A percentile compares a stretch with the other conserved stretches of the same genome.
These are phyloP conservation scores for Intellagama lesueurii DNA, from an alignment of 2,797 vertebrate genomes.

Conservation along the genomic window DNA sequence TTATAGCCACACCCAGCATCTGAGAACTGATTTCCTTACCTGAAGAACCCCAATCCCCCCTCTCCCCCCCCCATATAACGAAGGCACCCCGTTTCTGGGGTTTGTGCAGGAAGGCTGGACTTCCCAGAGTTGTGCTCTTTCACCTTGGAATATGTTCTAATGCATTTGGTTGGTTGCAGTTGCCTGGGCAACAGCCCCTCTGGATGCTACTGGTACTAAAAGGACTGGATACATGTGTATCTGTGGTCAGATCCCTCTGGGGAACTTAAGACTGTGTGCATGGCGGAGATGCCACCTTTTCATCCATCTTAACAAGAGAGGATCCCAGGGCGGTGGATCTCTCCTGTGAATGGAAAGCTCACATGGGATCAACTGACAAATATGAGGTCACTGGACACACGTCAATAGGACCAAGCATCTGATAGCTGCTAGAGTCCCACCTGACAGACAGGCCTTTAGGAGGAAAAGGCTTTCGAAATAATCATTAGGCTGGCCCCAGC, in stretches of 20 bases:
- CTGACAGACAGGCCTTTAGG: conserved; percentile 69
- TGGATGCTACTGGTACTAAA: conserved; percentile 44
- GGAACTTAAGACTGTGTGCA: not conserved
- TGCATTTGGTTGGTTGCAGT: conserved; percentile 62
- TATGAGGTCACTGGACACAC: conserved; percentile 68
- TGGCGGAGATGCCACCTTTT: conserved; percentile 14
- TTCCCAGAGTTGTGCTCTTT: conserved; percentile 73
- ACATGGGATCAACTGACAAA: conserved; percentile 71
- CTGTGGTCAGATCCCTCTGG: conserved; percentile 42
- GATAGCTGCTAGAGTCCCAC: conserved; percentile 56
- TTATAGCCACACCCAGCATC: conserved; percentile 69
- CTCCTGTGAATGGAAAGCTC: conserved; percentile 74
- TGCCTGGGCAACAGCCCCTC: conserved; percentile 46
- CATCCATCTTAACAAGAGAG: conserved; percentile 48
- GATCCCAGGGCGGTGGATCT: conserved; percentile 59
- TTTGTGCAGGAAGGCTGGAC: conserved; percentile 49
- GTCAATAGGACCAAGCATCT: conserved; percentile 64
- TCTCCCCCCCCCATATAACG: conserved; percentile 57
- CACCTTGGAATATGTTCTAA: conserved; percentile 57
- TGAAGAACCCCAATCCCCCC: conserved; percentile 67
- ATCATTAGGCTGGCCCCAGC: conserved; percentile 76
- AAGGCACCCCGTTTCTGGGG: conserved; percentile 56
- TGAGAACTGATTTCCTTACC: conserved; percentile 62
- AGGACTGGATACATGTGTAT: conserved; percentile 53
- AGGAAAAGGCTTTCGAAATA: conserved; percentile 75